phyloP scores from a whole-genome alignment of 2,113 vertebrate genomes.

The Bubalus kerabau region DNA sequence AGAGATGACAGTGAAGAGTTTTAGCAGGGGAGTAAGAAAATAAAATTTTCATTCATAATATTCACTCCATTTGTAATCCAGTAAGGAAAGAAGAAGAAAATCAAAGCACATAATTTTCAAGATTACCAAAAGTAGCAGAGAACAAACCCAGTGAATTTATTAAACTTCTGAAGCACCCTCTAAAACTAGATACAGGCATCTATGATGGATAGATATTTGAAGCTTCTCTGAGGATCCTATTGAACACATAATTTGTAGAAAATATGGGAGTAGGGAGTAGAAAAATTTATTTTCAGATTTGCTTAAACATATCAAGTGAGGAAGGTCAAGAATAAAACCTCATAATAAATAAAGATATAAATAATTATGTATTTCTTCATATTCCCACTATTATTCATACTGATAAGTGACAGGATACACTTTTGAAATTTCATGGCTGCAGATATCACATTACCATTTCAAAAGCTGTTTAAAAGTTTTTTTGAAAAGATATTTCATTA shows the following conservation, averaged over 20 bases:
- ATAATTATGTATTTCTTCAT: not conserved
- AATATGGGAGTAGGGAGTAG: not conserved
- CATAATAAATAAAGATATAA: not conserved
- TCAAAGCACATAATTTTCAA: not conserved
- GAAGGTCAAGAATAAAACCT: not conserved
- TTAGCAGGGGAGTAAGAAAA: not conserved
- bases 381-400: not conserved
- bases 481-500: not conserved
- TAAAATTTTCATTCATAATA: not conserved
- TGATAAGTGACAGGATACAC: not conserved
- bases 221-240: not conserved
- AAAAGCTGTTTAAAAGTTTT: not conserved
- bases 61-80: not conserved
- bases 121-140: not conserved
- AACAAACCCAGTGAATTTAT: not conserved
- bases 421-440: not conserved
- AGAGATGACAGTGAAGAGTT: not conserved
- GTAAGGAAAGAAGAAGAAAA: slow-evolving; percentile 14
- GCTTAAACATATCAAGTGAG: not conserved
- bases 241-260: not conserved
- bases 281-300: not conserved
- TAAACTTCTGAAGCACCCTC: not conserved
- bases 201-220: not conserved
- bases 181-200: not conserved
- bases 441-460: not conserved